A percentile compares a stretch with the other conserved stretches of the same genome.
These are phyloP conservation scores for Platyura marginata DNA, from an alignment of 1,140 invertebrate species.

Conservation along the genomic window DNA sequence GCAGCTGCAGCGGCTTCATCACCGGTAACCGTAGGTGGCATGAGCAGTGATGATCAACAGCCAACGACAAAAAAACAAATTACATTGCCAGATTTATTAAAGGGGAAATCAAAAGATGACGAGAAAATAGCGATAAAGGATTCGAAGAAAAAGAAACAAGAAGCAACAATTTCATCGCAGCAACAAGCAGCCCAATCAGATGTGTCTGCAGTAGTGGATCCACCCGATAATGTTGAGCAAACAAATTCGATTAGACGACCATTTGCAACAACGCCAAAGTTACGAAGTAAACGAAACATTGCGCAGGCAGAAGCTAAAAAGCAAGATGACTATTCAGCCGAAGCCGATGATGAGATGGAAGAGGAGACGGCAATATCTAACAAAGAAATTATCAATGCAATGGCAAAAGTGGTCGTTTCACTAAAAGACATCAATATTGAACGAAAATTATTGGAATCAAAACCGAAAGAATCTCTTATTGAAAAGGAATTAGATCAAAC, in stretches of 20 bases:
- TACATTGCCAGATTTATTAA: constrained; percentile 9
- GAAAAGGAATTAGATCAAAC: background rate
- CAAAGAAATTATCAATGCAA: no score
- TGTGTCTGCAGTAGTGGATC: background rate
- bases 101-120: constrained; percentile 14
- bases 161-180: background rate
- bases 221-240: no score
- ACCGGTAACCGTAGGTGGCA: background rate
- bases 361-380: constrained; percentile 23
- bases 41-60: constrained; percentile 5
- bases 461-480: no score
- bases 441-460: background rate
- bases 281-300: background rate
- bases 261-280: background rate
- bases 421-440: background rate
- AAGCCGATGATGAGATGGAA: constrained; percentile 42
- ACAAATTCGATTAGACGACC: background rate
- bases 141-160: constrained; percentile 3
- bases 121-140: no score
- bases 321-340: constrained; percentile 34
- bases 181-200: background rate
- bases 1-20: background rate
- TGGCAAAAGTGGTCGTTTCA: background rate
- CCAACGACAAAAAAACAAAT: constrained; percentile 4
- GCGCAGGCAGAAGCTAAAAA: background rate